Conservation (phyloP, 2,888 invertebrate species). For the Eupithecia pulchellata region DNA sequence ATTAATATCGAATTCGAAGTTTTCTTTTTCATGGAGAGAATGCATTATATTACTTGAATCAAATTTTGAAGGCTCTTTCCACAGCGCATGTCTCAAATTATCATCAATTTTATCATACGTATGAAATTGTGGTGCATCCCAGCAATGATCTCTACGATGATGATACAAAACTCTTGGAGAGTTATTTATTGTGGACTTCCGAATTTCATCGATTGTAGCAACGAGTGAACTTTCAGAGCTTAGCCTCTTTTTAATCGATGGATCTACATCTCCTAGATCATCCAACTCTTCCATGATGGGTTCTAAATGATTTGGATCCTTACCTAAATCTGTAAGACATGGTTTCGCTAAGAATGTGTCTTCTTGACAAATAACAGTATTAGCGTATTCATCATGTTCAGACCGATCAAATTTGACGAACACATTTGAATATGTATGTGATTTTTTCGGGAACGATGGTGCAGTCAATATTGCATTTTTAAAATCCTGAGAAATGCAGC, state of each 20-base stretch:
- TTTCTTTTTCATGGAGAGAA: slow-evolving; percentile 75
- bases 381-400: slow-evolving; percentile 81
- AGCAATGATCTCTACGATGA: slow-evolving; percentile 80
- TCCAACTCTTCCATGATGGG: slow-evolving; percentile 86
- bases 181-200: slow-evolving; percentile 84
- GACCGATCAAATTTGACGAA: slow-evolving; percentile 77
- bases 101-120: slow-evolving; percentile 66
- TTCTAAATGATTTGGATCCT: slow-evolving; percentile 83
- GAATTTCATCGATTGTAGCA: slow-evolving; percentile 87
- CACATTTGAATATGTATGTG: slow-evolving; percentile 79
- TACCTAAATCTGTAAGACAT: slow-evolving; percentile 79
- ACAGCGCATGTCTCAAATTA: slow-evolving; percentile 73
- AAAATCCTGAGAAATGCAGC: slow-evolving; percentile 77
- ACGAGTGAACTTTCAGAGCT: slow-evolving; percentile 86
- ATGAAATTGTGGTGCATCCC: slow-evolving; percentile 75
- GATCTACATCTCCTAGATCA: slow-evolving; percentile 78
- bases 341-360: slow-evolving; percentile 85
- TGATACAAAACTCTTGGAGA: slow-evolving; percentile 85
- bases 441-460: slow-evolving; percentile 76
- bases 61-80: slow-evolving; percentile 81
- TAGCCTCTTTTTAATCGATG: slow-evolving; percentile 70
- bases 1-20: slow-evolving; percentile 50
- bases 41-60: slow-evolving; percentile 77
- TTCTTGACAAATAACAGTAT: slow-evolving; percentile 81
- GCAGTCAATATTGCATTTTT: slow-evolving; percentile 76